A percentile compares a stretch with the other conserved stretches of the same genome.
These are phyloP conservation scores for Oenanthe melanoleuca DNA, from an alignment of 2,113 vertebrate genomes.

Conservation along the genomic window DNA sequence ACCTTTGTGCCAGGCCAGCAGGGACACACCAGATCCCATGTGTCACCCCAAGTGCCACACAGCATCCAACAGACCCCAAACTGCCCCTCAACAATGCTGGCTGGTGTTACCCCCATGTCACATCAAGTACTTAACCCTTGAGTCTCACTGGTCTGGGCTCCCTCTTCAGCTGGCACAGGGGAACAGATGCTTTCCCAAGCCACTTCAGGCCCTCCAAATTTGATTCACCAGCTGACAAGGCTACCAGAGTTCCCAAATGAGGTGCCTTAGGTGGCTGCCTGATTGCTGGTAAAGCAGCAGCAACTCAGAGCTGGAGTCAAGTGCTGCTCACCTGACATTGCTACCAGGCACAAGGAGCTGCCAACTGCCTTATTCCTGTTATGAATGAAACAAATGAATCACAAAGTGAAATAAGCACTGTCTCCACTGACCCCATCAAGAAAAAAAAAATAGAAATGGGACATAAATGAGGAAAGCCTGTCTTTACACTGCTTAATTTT, in stretches of 20 bases:
- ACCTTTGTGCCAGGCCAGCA: background rate
- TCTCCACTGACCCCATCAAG: background rate
- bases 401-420: background rate
- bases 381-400: background rate
- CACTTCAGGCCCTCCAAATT: background rate
- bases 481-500: background rate
- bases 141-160: background rate
- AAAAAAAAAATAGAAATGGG: background rate
- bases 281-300: background rate
- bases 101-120: rapidly evolving
- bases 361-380: background rate
- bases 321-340: background rate
- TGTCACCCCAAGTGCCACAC: background rate
- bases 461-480: background rate
- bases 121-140: rapidly evolving
- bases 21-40: background rate
- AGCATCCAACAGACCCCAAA: background rate
- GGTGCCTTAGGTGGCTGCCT: background rate
- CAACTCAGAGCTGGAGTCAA: background rate
- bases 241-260: background rate
- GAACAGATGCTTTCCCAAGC: background rate
- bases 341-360: background rate
- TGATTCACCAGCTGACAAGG: background rate
- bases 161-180: background rate
- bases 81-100: background rate